Percentiles rank a stretch among this genome's conserved stretches.
Evolutionary conservation across 2,888 invertebrate genomes (phyloP).

Genomic region (Protodeltote pygarga): DNA sequence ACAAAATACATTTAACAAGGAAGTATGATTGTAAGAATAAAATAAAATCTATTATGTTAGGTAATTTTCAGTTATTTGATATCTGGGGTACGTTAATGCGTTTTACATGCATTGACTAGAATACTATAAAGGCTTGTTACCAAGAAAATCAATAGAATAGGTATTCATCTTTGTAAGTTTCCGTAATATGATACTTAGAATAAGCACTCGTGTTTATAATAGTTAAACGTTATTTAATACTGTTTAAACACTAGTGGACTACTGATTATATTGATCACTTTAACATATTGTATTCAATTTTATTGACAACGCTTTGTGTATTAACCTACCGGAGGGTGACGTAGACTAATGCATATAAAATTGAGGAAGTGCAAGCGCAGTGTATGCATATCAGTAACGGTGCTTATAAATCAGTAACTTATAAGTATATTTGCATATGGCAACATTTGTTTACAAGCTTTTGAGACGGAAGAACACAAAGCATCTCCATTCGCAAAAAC

Average conservation of each 20-base stretch:
- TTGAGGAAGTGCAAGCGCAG: slow-evolving; percentile 44
- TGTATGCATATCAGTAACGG: slow-evolving; percentile 24
- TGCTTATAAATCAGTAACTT: too few relatives aligned
- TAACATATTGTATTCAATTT: slow-evolving; percentile 29
- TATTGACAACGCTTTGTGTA: slow-evolving; percentile 3
- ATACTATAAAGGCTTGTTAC: too few relatives aligned
- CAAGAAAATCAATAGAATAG: too few relatives aligned
- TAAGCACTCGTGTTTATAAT: neutral
- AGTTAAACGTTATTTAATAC: neutral
- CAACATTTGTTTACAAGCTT: neutral
- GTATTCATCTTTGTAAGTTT: too few relatives aligned
- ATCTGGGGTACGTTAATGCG: too few relatives aligned
- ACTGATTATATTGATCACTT: slow-evolving; percentile 12
- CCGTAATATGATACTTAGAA: neutral
- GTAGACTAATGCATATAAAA: slow-evolving; percentile 48
- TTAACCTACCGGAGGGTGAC: slow-evolving; percentile 15
- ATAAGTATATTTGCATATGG: slow-evolving; percentile 5
- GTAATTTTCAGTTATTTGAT: too few relatives aligned
- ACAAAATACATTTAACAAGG: too few relatives aligned
- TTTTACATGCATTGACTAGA: neutral
- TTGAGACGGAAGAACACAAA: too few relatives aligned
- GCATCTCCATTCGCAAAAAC: too few relatives aligned
- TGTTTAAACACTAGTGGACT: neutral
- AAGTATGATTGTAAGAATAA: too few relatives aligned
- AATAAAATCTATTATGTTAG: too few relatives aligned